Base-by-base conservation (phyloP, 2,113 vertebrate species). In the Chaenogobius annularis region DNA sequence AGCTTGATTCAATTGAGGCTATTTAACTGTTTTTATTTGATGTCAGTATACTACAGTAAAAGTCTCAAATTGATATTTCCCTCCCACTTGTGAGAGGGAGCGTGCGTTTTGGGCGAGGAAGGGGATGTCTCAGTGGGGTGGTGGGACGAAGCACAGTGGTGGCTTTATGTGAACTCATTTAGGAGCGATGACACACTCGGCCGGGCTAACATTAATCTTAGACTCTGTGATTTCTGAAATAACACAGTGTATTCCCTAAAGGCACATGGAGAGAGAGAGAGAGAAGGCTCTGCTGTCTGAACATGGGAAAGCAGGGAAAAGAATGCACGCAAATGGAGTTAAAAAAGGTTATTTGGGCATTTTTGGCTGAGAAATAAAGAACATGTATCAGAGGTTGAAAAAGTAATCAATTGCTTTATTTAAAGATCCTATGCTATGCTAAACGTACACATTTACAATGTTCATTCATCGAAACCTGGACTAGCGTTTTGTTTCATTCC, bases 111-210 rank as follows among this genome's bases (percentile, higher is more conserved):
- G 87, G 69, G 74, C 90, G 88, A 85, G 83, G 86, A 90, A 92
- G 92, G 83, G 72, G 88, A 91, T 91, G 91, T 86, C 88, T 93
- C 89, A 85, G 88, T 88, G 88, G 31, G 87, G 81, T 81, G 82
- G 82, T 86, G 85, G 82, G 82, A 87, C 85, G 88, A 89, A 93
- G 80, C 90, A 93, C 90, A 93, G 89, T 91, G 80, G 77, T 46
- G 83, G 89, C 91, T 92, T 93, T 92, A 91, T 92, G 86, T 81
- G 20, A 78, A 64, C 68, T 89, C 85, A 82, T 92, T 92, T 92
- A 91, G 87, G 83, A 92, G 90, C 72, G 88, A 93, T 92, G 93
- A 94, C 93, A 93, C 89, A 89, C 92, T 91, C 86, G 85, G 91
- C 87, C 82, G 83, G 88, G 87, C 68, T 80, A 80, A 89, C 91